Evolutionary conservation across 2,888 invertebrate genomes (phyloP), one percentile per base, ranked within the genome.

Genomic region (Synanthedon myopaeformis): DNA sequence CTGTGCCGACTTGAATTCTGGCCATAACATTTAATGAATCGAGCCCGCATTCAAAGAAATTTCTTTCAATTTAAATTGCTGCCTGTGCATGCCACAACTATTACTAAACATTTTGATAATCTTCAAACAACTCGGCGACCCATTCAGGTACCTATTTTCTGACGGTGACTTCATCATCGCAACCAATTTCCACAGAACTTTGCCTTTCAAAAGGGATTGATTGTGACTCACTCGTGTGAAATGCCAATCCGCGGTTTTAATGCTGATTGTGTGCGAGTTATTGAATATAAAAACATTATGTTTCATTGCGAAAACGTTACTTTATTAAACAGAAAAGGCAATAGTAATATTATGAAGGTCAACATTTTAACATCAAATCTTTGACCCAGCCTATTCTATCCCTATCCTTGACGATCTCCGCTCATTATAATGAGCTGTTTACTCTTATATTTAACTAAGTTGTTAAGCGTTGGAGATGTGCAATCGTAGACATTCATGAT

Each of bases 141-240:
- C 61, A 59, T 63, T 60, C 58, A 57, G 62, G 17, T 49, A 5
- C 23, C 23, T 23, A 17, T 62, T 67, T 69, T 71, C 64, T 59
- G 69, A 79, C 78, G 75, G 72, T 71, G 76, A 78, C 77, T 79
- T 79, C 80, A 80, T 72, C 62, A 71, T 79, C 76, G 78, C 74
- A 68, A 66, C 71, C 74, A 79, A 78, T 76, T 80, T 79, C 78
- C 76, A 72, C 79, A 68, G 70, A 78, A 79, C 35, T 23, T 4
- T 79, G 72, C 75, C 76, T 82, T 79, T 78, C 78, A 78, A 80
- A 76, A 77, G 73, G 71, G 72, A 59, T 63, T 81, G 82, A 82
- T 35, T 35, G 65, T 82, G 81, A 82, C 71, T 61, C 67, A 67
- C 60, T 66, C 71, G 66, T 75, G 74, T 69, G 51, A 52, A 52